These are phyloP conservation scores for Litoditis marina DNA, from an alignment of 2,888 invertebrate genomes.

Conservation along the genomic window DNA sequence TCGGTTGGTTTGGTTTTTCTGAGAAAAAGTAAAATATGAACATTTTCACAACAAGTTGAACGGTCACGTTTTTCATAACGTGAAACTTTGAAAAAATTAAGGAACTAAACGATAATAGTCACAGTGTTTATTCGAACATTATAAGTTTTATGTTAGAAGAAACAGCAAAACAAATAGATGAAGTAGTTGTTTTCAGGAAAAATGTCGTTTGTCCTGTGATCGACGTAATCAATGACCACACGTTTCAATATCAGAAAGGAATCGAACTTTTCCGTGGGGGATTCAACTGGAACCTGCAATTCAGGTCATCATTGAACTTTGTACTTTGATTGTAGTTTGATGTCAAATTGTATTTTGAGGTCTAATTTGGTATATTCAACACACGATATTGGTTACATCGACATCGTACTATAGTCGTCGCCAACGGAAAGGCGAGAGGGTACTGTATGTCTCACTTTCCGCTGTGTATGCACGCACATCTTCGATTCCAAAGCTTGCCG, in stretches of 20 bases:
- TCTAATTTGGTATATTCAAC: no score
- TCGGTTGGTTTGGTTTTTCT: constrained; percentile 64
- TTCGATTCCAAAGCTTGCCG: no score
- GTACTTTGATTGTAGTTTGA: neutral
- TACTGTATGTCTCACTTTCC: no score
- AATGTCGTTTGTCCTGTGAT: constrained; percentile 80
- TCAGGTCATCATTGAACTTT: constrained; percentile 68
- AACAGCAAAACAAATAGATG: no score
- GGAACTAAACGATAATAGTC: no score
- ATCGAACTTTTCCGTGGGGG: constrained; percentile 96
- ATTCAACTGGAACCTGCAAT: constrained; percentile 93
- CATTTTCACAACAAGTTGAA: neutral
- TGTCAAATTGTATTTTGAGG: neutral
- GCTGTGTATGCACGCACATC: no score
- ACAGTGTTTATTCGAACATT: no score
- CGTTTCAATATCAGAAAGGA: constrained; percentile 83
- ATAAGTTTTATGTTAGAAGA: no score
- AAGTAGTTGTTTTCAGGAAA: constrained; percentile 64
- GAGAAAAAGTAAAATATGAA: neutral
- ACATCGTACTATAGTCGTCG: no score
- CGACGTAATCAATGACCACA: constrained; percentile 90
- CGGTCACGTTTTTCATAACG: constrained; percentile 1
- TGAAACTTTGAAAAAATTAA: no score
- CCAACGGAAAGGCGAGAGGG: no score
- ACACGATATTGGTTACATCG: no score